Conservation (phyloP, 2,888 invertebrate genomes). For the Polyploca ridens region DNA sequence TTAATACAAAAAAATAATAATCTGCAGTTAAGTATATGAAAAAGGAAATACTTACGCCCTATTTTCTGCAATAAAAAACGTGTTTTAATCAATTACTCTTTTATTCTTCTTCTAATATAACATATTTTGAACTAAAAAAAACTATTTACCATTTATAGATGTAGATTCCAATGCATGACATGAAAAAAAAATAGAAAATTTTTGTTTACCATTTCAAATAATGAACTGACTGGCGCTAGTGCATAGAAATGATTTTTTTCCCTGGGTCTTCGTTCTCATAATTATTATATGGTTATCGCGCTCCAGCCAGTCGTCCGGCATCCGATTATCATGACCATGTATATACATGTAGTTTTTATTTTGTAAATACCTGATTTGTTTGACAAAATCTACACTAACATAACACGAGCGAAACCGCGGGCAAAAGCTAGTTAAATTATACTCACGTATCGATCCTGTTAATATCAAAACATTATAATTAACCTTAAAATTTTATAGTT, state of each 20-base stretch:
- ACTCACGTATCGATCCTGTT: conserved; percentile 9
- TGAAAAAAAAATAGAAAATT: background rate
- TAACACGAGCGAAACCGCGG: too few species aligned
- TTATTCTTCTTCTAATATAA: background rate
- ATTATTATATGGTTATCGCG: too few species aligned
- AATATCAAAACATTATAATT: background rate
- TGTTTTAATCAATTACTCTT: background rate
- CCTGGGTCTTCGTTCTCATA: too few species aligned
- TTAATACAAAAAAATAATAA: too few species aligned
- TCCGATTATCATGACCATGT: too few species aligned
- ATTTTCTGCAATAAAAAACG: background rate
- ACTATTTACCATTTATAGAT: background rate
- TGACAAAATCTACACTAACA: too few species aligned
- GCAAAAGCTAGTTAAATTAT: too few species aligned
- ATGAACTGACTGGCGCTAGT: background rate
- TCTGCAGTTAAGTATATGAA: too few species aligned
- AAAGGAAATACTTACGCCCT: background rate
- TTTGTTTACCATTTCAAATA: background rate
- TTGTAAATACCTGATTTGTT: too few species aligned
- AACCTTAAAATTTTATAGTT: background rate
- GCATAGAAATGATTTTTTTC: too few species aligned
- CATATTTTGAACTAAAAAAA: background rate
- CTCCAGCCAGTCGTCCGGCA: too few species aligned
- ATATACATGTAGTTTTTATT: too few species aligned
- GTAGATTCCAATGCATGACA: background rate